Evolutionary conservation across 2,797 vertebrate genomes (phyloP), one percentile per base, ranked within the genome.

Genomic region (Steatocranus sp.): DNA sequence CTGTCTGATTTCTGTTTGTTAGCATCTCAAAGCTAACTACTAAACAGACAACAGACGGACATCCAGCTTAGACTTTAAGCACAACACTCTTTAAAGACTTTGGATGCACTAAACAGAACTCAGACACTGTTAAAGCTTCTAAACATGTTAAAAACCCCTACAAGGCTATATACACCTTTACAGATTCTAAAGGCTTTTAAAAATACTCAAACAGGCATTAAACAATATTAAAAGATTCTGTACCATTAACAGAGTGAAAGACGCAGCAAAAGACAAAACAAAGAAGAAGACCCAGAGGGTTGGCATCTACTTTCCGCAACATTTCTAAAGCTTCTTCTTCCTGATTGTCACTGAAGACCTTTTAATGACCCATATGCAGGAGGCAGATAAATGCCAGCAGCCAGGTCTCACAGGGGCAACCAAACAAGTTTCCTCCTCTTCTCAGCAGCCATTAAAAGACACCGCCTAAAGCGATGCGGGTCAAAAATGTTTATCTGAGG

Each of bases 141-240:
- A 3, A 56, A 30, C 9, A 34, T 61, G 17, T n/a, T 34, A 36
- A 5, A 61, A 63, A 12, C 11, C n/a, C 56, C 18, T 63, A 36
- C 58, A 0, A 3, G 58, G 2, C 18, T 5, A 1, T 12, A 11
- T 0, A 34, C 30, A 34, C 56, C 56, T 0, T 38, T 38, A 66
- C 36, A 66, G 61, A 38, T 4, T 0, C 56, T 34, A 7, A 6
- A 34, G 30, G 18, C 34, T 66, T 20, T 41, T 23, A 38, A 23
- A 66, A 66, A 68, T 15, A 68, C 12, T 41, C 34, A 41, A 66
- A 66, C 61, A 10, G 36, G 36, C 8, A 41, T 23, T 41, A 68
- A 68, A 68, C 61, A 41, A 41, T 0, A 23, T 25, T 68, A 25
- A 17, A 18, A 8, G 41, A 18, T 11, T 46, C 25, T 12, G 56